phyloP scores from a whole-genome alignment of 2,888 invertebrate genomes.

The Clostera curtula region DNA sequence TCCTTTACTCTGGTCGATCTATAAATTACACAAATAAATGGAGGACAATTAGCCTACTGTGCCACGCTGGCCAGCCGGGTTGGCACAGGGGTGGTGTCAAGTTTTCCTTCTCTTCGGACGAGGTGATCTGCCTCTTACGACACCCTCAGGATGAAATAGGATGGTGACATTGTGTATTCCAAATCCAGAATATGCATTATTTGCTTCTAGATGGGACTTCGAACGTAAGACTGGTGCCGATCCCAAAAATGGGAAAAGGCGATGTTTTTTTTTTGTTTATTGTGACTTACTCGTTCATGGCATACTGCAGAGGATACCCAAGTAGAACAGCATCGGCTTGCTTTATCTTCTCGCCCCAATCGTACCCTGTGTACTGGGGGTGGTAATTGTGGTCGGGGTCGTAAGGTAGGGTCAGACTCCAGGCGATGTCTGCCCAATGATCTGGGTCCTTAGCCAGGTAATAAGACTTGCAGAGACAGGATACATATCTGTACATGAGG shows the following conservation, averaged over 20 bases:
- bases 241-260: too few relatives aligned
- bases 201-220: too few relatives aligned
- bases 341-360: slow-evolving; percentile 59
- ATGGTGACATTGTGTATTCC: too few relatives aligned
- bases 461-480: slow-evolving; percentile 60
- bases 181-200: too few relatives aligned
- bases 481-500: slow-evolving; percentile 65
- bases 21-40: slow-evolving; percentile 3
- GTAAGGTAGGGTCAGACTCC: slow-evolving; percentile 67
- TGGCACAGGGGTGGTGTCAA: too few relatives aligned
- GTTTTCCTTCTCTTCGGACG: too few relatives aligned
- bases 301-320: slow-evolving; percentile 73
- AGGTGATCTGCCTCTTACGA: too few relatives aligned
- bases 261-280: too few relatives aligned
- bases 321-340: slow-evolving; percentile 76
- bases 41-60: too few relatives aligned
- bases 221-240: too few relatives aligned
- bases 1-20: slow-evolving; percentile 71
- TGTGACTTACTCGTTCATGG: slow-evolving; percentile 65
- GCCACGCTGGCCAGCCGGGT: too few relatives aligned
- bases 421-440: slow-evolving; percentile 65
- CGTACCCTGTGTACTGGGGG: slow-evolving; percentile 72
- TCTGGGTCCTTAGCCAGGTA: slow-evolving; percentile 51
- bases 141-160: too few relatives aligned
- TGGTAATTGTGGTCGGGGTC: slow-evolving; percentile 69